Percentiles rank a stretch among this genome's conserved stretches.
Conservation (phyloP, 2,888 invertebrate genomes). For the Aphrophora alni region DNA sequence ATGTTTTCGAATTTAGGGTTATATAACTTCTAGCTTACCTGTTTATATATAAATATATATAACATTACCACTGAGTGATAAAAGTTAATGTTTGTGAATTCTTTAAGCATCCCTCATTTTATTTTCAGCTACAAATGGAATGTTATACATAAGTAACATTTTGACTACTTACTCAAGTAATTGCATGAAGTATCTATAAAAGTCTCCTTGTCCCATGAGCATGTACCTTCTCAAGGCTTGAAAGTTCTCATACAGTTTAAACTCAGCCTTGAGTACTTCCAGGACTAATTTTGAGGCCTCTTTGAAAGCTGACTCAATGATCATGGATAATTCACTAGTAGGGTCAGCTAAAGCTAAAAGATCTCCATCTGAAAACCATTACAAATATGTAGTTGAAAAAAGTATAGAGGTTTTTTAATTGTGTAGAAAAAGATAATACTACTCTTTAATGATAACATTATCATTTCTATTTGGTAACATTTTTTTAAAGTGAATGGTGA, state of each 20-base stretch:
- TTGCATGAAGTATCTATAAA: constrained; percentile 74
- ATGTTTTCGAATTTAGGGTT: no score
- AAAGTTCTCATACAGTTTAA: constrained; percentile 88
- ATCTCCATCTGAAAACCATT: constrained; percentile 61
- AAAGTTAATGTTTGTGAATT: no score
- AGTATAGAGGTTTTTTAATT: background rate
- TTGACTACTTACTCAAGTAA: constrained; percentile 75
- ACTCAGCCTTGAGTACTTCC: constrained; percentile 84
- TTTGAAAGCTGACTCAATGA: constrained; percentile 83
- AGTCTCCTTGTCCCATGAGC: constrained; percentile 94
- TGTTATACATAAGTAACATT: no score
- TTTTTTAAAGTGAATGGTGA: no score
- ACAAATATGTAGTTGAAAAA: no score
- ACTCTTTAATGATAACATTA: no score
- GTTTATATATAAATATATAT: no score
- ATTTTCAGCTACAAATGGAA: no score
- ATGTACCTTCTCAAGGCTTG: constrained; percentile 90
- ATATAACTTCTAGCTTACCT: no score
- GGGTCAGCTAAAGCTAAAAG: constrained; percentile 71
- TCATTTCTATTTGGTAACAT: no score
- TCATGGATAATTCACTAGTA: constrained; percentile 77
- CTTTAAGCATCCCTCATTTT: no score
- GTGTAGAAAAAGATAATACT: background rate
- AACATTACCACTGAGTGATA: no score
- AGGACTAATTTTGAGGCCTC: constrained; percentile 87